Evolutionary conservation across 2,113 vertebrate genomes (phyloP).

Genomic region (Sebastes schlegelii): DNA sequence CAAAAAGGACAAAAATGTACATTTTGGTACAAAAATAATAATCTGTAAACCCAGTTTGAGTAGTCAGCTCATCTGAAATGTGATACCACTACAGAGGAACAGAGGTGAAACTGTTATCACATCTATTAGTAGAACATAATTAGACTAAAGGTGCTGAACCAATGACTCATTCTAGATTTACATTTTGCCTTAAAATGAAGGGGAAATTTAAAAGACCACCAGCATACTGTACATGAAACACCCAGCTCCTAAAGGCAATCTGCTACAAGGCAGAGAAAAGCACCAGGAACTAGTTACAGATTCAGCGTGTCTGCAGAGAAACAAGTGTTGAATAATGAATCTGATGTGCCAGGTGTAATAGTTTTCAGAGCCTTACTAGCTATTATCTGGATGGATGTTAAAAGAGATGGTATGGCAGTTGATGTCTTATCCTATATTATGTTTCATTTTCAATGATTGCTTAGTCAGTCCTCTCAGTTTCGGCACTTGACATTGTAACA

Average conservation of each 20-base stretch:
- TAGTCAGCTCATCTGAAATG: constrained; percentile 9
- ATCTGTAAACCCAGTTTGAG: constrained; percentile 21
- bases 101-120: neutral
- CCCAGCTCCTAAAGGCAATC: constrained; percentile 41
- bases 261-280: constrained; percentile 28
- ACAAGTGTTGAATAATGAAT: constrained; percentile 15
- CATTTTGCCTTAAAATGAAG: constrained; percentile 14
- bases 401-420: neutral
- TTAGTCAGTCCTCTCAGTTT: neutral
- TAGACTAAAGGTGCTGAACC: neutral
- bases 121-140: neutral
- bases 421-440: neutral
- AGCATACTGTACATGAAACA: neutral
- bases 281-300: constrained; percentile 34
- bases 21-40: constrained; percentile 29
- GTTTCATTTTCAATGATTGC: neutral
- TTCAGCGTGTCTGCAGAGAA: neutral
- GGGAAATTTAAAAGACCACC: constrained; percentile 5
- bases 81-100: neutral
- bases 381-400: neutral
- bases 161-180: constrained; percentile 12
- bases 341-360: neutral
- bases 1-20: constrained; percentile 19
- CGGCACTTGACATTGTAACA: constrained; percentile 6
- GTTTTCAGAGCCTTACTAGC: constrained; percentile 8